Evolutionary conservation across 2,888 invertebrate species (phyloP).

Genomic region (Synanthedon vespiformis): DNA sequence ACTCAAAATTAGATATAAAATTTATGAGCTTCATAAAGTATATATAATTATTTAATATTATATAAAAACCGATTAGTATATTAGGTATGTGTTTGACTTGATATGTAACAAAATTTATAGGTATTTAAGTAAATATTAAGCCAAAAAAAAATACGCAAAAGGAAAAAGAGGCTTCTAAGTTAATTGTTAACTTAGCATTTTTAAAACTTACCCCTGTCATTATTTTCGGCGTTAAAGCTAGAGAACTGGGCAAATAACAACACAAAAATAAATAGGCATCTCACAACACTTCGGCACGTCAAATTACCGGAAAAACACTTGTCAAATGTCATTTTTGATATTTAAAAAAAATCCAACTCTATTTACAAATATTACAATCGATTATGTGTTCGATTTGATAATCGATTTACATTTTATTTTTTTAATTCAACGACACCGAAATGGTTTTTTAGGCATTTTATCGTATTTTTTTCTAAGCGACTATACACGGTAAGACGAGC

Average conservation of each 20-base stretch:
- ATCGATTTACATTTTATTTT: slow-evolving; percentile 12
- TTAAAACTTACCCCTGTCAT: slow-evolving; percentile 39
- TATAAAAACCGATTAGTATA: no score
- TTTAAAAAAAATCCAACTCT: slow-evolving; percentile 29
- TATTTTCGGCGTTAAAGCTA: slow-evolving; percentile 33
- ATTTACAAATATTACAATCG: background rate
- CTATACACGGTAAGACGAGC: slow-evolving; percentile 28
- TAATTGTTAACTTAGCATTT: background rate
- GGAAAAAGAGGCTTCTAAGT: no score
- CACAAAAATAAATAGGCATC: slow-evolving; percentile 43
- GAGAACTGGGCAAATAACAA: slow-evolving; percentile 43
- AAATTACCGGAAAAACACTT: slow-evolving; percentile 46
- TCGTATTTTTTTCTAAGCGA: slow-evolving; percentile 9
- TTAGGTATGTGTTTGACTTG: no score
- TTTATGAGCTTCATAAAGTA: no score
- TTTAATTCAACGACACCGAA: slow-evolving; percentile 21
- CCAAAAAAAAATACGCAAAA: no score
- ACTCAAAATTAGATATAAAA: no score
- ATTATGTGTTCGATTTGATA: slow-evolving; percentile 10
- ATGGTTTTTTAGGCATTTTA: slow-evolving; percentile 46
- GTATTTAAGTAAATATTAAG: no score
- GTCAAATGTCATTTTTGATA: slow-evolving; percentile 56
- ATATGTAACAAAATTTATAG: no score
- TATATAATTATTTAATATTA: no score
- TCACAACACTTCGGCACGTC: slow-evolving; percentile 48